Evolutionary conservation across 2,113 vertebrate species (phyloP).

Genomic region (Tragelaphus imberbis): DNA sequence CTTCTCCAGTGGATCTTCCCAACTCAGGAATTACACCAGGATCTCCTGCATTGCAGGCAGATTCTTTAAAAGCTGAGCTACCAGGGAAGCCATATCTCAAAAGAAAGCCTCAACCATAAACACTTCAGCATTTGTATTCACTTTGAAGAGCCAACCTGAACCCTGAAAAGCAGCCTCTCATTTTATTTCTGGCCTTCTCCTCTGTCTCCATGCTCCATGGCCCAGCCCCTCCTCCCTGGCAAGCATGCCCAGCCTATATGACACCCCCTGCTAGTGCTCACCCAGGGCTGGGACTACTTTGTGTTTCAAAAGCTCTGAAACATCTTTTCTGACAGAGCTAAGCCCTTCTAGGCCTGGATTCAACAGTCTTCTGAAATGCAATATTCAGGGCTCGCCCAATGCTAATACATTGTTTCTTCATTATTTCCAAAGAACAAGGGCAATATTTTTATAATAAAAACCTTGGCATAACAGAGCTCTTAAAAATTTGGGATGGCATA

Average conservation of each 20-base stretch:
- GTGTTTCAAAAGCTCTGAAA: background rate
- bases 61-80: background rate
- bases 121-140: background rate
- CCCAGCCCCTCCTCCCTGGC: background rate
- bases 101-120: background rate
- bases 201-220: background rate
- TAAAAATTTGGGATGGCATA: background rate
- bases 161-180: background rate
- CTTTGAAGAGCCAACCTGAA: background rate
- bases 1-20: background rate
- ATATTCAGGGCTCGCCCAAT: background rate
- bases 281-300: background rate
- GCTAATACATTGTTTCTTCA: background rate
- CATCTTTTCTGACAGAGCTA: background rate
- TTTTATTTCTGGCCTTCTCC: background rate
- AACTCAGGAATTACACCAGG: background rate
- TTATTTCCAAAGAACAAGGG: background rate
- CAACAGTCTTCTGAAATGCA: background rate
- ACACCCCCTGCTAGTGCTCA: background rate
- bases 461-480: background rate
- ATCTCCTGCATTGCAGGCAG: background rate
- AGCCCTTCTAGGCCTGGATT: background rate
- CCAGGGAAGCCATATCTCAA: background rate
- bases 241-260: background rate
- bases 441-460: background rate